These are phyloP conservation scores for Gallinago paraguaiae DNA, from an alignment of 2,113 vertebrate species.

Conservation along the genomic window DNA sequence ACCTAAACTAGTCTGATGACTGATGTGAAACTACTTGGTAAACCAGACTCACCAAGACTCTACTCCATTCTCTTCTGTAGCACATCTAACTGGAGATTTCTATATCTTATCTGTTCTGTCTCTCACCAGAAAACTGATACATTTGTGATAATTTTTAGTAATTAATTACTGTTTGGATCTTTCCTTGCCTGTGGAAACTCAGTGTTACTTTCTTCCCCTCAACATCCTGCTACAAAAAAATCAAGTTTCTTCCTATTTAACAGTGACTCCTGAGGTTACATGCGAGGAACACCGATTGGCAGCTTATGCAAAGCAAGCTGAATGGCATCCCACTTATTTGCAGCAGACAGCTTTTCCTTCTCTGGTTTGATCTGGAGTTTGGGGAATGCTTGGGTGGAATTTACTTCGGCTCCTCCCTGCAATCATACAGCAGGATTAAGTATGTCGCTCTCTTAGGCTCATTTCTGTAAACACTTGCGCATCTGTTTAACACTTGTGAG, in stretches of 20 bases:
- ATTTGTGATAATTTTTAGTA: neutral
- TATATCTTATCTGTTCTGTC: neutral
- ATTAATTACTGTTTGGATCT: neutral
- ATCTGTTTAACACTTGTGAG: slow-evolving; percentile 45
- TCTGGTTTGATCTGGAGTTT: neutral
- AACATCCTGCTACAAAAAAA: neutral
- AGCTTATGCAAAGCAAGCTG: neutral
- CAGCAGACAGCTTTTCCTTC: neutral
- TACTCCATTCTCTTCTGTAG: neutral
- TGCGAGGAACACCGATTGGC: neutral
- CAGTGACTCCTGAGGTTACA: neutral
- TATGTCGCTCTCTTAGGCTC: neutral
- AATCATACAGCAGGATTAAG: slow-evolving; percentile 3
- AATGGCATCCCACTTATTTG: neutral
- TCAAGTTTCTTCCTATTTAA: neutral
- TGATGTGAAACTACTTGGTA: neutral
- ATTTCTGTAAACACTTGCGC: neutral
- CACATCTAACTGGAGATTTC: neutral
- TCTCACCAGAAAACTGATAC: neutral
- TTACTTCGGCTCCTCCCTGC: neutral
- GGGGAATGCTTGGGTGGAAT: slow-evolving; percentile 17
- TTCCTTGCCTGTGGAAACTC: neutral
- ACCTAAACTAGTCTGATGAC: neutral
- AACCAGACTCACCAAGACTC: neutral
- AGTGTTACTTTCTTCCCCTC: neutral